These are phyloP conservation scores for Girardinus metallicus DNA, from an alignment of 2,797 vertebrate genomes.

Conservation along the genomic window DNA sequence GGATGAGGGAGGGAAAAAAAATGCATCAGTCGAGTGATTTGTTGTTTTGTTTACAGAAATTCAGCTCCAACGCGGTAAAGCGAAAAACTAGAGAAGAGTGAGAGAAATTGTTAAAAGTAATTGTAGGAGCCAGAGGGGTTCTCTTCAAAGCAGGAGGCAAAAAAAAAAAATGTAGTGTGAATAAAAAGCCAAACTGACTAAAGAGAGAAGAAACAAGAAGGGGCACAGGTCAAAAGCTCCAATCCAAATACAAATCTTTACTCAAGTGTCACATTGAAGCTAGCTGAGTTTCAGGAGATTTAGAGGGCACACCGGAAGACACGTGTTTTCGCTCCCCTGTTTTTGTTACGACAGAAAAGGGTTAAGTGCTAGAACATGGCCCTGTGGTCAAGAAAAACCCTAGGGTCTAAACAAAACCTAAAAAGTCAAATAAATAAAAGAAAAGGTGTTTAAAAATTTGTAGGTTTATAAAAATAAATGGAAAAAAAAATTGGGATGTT, in stretches of 20 bases:
- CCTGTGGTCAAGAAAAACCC: not conserved
- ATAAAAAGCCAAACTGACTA: constrained; percentile 41
- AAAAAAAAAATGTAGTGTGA: constrained; percentile 44
- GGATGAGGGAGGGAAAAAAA: constrained; percentile 1
- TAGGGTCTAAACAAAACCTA: not conserved
- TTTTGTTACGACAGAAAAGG: not conserved
- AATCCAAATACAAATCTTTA: constrained; percentile 12
- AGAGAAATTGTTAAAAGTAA: constrained; percentile 35
- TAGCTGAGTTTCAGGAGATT: constrained; percentile 22
- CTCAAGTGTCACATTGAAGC: constrained; percentile 21
- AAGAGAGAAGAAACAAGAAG: constrained; percentile 34
- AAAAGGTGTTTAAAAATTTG: not conserved
- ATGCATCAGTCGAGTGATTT: constrained; percentile 45
- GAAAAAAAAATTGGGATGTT: not conserved
- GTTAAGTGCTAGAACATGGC: not conserved
- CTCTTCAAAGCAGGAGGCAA: constrained; percentile 32
- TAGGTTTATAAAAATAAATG: not conserved
- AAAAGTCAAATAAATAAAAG: not conserved
- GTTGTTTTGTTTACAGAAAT: constrained; percentile 59
- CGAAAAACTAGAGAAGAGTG: constrained; percentile 35
- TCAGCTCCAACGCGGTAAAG: constrained; percentile 26
- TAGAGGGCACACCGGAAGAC: constrained; percentile 17
- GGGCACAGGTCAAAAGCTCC: constrained; percentile 15
- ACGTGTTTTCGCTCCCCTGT: not conserved
- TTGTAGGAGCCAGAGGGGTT: constrained; percentile 40